Conservation (phyloP, 2,888 invertebrate species). For the Diplazon laetatorius region DNA sequence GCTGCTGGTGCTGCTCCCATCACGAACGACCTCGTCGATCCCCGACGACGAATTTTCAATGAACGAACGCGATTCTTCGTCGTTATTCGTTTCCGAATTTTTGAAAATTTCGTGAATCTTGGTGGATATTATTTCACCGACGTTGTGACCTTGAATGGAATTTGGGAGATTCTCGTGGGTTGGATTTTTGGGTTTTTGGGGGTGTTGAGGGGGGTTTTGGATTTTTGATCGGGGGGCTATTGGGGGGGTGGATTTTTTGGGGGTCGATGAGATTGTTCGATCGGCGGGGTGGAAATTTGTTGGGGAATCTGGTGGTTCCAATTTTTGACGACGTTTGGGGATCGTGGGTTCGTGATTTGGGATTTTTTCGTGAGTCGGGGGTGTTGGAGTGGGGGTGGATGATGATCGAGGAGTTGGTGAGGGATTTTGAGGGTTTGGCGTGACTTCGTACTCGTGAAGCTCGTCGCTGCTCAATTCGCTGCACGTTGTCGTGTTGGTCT, state of each 20-base stretch:
- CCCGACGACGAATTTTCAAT: slow-evolving; percentile 83
- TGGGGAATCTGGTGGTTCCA: slow-evolving; percentile 1
- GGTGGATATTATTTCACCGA: slow-evolving; percentile 72
- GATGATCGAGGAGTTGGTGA: neutral
- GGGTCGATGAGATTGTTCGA: slow-evolving; percentile 21
- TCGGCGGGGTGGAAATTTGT: neutral
- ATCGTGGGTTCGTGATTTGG: too few relatives aligned
- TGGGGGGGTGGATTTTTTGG: slow-evolving; percentile 33
- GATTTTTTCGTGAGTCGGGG: too few relatives aligned
- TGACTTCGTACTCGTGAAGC: slow-evolving; percentile 77
- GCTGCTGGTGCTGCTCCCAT: slow-evolving; percentile 18
- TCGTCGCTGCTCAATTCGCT: slow-evolving; percentile 78
- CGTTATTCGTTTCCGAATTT: slow-evolving; percentile 67
- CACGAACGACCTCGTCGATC: too few relatives aligned
- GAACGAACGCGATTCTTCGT: slow-evolving; percentile 84
- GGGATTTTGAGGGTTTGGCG: slow-evolving; percentile 36
- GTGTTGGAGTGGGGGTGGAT: slow-evolving; percentile 15
- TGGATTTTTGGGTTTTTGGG: neutral
- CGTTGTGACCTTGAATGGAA: slow-evolving; percentile 47
- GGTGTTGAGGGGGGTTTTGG: neutral
- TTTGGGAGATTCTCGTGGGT: neutral
- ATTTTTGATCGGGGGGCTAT: slow-evolving; percentile 19
- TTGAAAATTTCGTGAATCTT: slow-evolving; percentile 74
- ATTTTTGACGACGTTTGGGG: slow-evolving; percentile 21
- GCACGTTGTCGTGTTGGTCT: slow-evolving; percentile 73